phyloP scores from a whole-genome alignment of 1,140 invertebrate genomes.

The Helicoverpa armigera region DNA sequence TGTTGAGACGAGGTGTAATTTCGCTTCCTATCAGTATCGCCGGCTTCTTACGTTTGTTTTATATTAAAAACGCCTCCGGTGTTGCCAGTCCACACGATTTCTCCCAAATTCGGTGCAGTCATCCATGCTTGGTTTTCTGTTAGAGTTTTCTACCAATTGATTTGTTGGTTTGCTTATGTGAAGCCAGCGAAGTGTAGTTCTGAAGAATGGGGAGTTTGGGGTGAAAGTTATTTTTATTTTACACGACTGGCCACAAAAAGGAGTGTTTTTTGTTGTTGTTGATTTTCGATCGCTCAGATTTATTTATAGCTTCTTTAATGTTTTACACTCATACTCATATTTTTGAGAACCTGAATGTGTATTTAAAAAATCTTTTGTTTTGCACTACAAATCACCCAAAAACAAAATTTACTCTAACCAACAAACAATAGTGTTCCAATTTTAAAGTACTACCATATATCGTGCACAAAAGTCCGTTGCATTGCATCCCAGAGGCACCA shows the following conservation, averaged over 20 bases:
- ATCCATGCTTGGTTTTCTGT: not conserved
- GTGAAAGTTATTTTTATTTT: not conserved
- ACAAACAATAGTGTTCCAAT: conserved; percentile 19
- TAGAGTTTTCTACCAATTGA: conserved; percentile 34
- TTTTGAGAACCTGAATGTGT: too few relatives aligned
- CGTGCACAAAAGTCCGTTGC: conserved; percentile 10
- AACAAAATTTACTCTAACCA: not conserved
- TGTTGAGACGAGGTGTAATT: conserved; percentile 63
- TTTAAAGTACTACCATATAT: conserved; percentile 28
- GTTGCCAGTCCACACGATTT: conserved; percentile 43
- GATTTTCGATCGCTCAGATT: too few relatives aligned
- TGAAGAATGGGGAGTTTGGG: conserved; percentile 4
- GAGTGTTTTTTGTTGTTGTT: too few relatives aligned
- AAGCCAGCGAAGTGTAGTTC: conserved; percentile 16
- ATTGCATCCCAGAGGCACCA: conserved; percentile 15
- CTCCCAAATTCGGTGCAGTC: conserved; percentile 1
- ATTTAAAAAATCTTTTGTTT: too few relatives aligned
- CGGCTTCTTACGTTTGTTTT: conserved; percentile 55
- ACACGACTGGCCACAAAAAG: too few relatives aligned
- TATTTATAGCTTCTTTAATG: too few relatives aligned
- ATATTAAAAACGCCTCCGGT: conserved; percentile 50
- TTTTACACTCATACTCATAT: too few relatives aligned
- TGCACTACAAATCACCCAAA: not conserved
- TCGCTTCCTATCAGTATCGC: conserved; percentile 56
- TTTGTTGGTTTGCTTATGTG: conserved; percentile 11